Base-by-base conservation (phyloP, 2,888 invertebrate genomes). In the Oscheius myriophilus region DNA sequence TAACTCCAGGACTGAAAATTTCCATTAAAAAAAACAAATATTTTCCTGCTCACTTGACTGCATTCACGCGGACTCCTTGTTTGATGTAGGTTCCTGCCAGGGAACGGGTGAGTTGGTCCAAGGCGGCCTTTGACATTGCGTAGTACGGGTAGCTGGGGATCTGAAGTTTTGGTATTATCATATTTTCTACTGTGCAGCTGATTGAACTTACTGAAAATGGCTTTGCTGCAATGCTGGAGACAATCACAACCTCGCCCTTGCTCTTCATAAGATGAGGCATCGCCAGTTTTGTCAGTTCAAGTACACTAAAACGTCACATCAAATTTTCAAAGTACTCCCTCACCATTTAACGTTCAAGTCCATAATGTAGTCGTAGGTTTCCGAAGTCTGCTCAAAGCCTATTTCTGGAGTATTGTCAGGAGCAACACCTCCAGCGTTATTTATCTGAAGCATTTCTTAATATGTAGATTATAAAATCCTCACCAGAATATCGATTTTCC, bases 161-260 rank as follows among this genome's bases (percentile, higher is more conserved):
- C 67, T 67, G 42, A 25, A 67, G 49, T 14, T 9, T 33, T n/a
- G n/a, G 9, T 6, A 3, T 33, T 6, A 33, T 33, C 3, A 6
- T 33, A 6, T 6, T 6, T n/a, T n/a, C n/a, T n/a, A n/a, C n/a
- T n/a, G n/a, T n/a, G n/a, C n/a, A n/a, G n/a, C n/a, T n/a, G n/a
- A n/a, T n/a, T n/a, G n/a, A n/a, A 46, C 23, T 12, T 25, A 64
- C 64, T 9, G 54, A 16, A 14, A 45, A 18, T 11, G 45, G 45
- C 46, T 42, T 26, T 2, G 18, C 65, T 41, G 54, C 54, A 46
- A 75, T 73, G 3, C 67, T 69, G 6, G 69, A 69, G 12, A 73
- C 66, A 49, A 67, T 72, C 12, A 75, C 67, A 25, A 75, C 67
- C 39, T 72, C 72, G 42, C 75, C 75, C 21, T 69, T 58, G 12